These are phyloP conservation scores for Stenoptilia bipunctidactyla DNA, from an alignment of 2,888 invertebrate species.

Conservation along the genomic window DNA sequence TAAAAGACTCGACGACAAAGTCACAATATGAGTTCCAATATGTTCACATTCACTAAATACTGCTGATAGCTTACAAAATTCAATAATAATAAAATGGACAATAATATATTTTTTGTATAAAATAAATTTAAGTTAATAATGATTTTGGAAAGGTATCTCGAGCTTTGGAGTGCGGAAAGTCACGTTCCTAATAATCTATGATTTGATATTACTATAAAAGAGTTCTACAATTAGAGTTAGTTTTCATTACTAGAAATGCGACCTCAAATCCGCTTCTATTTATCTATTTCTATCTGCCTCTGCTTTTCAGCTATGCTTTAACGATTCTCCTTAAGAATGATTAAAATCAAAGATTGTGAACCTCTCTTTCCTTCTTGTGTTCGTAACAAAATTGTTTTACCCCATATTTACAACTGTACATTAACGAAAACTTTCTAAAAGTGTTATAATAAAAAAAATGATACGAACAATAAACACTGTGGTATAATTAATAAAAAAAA, in stretches of 20 bases:
- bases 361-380: too few species aligned
- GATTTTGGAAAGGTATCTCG: background rate
- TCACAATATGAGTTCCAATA: slow-evolving; percentile 59
- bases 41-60: slow-evolving; percentile 59
- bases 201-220: too few species aligned
- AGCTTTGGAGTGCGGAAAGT: background rate
- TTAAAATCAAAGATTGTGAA: too few species aligned
- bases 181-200: too few species aligned
- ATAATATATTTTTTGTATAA: background rate
- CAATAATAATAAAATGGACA: slow-evolving; percentile 48
- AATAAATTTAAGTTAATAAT: background rate
- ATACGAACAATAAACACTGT: slow-evolving; percentile 56
- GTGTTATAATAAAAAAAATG: slow-evolving; percentile 45
- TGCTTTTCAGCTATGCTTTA: too few species aligned
- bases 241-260: background rate
- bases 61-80: slow-evolving; percentile 54
- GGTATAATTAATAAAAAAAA: slow-evolving; percentile 32
- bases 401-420: slow-evolving; percentile 66
- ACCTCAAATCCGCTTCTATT: too few species aligned
- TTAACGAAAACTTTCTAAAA: slow-evolving; percentile 59
- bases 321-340: too few species aligned
- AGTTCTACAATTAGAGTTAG: background rate
- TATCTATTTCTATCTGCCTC: too few species aligned
- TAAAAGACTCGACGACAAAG: slow-evolving; percentile 64
- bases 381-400: too few species aligned